phyloP scores from a whole-genome alignment of 2,113 vertebrate species.

The Bujurquina vittata region DNA sequence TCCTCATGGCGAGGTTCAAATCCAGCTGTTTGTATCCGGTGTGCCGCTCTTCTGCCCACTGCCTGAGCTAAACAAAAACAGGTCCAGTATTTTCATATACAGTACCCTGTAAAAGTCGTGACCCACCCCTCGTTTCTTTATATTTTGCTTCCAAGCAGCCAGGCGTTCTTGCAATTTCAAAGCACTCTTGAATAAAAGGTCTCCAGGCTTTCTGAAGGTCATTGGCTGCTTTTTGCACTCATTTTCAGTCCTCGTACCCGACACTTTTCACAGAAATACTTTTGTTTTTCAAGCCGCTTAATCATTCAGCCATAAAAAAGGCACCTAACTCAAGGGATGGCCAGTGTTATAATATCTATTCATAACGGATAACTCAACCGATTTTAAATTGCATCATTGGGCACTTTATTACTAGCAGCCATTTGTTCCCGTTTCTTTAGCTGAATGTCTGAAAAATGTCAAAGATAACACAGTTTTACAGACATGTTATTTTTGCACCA shows the following conservation, averaged over 20 bases:
- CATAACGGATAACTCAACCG: conserved; percentile 1
- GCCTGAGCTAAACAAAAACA: neutral
- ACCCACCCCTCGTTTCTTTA: neutral
- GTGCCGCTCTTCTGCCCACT: no score
- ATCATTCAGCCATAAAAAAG: neutral
- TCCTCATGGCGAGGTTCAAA: neutral
- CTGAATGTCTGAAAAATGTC: neutral
- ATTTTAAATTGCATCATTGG: neutral
- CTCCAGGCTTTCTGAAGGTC: neutral
- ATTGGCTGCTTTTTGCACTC: neutral
- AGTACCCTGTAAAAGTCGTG: neutral
- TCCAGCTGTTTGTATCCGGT: neutral
- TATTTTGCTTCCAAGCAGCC: neutral
- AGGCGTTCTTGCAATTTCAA: neutral
- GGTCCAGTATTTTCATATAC: neutral
- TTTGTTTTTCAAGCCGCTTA: neutral
- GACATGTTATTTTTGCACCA: neutral
- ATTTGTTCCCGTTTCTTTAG: neutral
- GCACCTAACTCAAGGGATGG: neutral
- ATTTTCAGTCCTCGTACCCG: neutral
- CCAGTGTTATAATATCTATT: neutral
- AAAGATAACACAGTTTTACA: no score
- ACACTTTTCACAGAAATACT: neutral
- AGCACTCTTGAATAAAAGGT: neutral
- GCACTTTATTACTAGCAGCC: neutral